A percentile compares a stretch with the other conserved stretches of the same genome.
Evolutionary conservation across 2,888 invertebrate genomes (phyloP).

Genomic region (Sicus ferrugineus): DNA sequence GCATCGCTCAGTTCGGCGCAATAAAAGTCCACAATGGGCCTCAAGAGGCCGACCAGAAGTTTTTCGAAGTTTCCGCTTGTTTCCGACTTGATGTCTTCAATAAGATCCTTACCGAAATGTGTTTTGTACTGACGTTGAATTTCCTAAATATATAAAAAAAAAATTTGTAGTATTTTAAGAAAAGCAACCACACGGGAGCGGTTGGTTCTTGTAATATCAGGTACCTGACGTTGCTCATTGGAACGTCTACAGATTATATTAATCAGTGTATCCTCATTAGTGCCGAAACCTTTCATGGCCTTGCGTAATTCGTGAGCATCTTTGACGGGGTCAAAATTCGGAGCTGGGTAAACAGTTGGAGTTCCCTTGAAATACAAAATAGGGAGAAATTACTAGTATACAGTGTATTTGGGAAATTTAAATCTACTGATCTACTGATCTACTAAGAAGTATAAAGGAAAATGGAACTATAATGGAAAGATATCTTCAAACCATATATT

Average conservation of each 20-base stretch:
- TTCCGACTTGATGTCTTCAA: constrained; percentile 87
- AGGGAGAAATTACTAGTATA: no score
- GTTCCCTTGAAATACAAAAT: constrained; percentile 53
- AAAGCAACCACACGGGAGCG: no score
- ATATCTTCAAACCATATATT: no score
- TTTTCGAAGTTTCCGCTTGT: constrained; percentile 89
- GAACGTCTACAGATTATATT: constrained; percentile 82
- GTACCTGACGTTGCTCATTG: constrained; percentile 85
- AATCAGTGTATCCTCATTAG: constrained; percentile 89
- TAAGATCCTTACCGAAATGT: constrained; percentile 71
- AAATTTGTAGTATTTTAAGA: neutral
- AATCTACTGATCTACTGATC: no score
- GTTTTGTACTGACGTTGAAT: constrained; percentile 64
- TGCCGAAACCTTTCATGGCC: constrained; percentile 90
- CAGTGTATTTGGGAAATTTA: no score
- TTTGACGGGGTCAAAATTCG: constrained; percentile 78
- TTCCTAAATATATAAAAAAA: constrained; percentile 46
- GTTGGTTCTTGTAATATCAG: no score
- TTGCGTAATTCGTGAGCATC: constrained; percentile 85
- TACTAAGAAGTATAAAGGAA: no score
- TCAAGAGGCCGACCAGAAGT: constrained; percentile 82
- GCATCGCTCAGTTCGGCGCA: constrained; percentile 83
- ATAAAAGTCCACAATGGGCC: constrained; percentile 83
- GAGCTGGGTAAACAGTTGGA: constrained; percentile 79
- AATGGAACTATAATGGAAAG: no score